Conservation (phyloP, 2,888 invertebrate species). For the Congeria kusceri region DNA sequence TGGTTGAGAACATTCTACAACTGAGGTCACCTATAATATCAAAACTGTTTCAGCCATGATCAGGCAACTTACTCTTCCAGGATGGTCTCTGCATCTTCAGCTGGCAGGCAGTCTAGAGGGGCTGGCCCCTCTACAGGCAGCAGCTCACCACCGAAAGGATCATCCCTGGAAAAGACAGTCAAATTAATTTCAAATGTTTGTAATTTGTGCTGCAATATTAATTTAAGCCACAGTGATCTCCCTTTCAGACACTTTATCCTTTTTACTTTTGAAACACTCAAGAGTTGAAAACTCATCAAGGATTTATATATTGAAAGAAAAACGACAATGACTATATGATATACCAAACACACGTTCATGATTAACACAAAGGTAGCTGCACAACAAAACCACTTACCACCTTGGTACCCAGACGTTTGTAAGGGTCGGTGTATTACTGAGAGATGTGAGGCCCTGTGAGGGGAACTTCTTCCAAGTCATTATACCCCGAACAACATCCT, state of each 20-base stretch:
- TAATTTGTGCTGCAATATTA: too few species aligned
- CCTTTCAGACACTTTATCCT: too few species aligned
- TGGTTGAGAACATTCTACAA: too few species aligned
- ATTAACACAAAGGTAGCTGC: too few species aligned
- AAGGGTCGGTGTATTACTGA: conserved; percentile 83
- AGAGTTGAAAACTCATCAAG: too few species aligned
- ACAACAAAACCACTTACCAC: conserved; percentile 75
- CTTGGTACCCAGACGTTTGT: conserved; percentile 84
- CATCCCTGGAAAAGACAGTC: conserved; percentile 74
- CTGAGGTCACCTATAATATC: too few species aligned
- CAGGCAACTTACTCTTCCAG: conserved; percentile 70
- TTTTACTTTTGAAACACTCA: too few species aligned
- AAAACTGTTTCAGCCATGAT: too few species aligned
- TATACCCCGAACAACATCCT: conserved; percentile 83
- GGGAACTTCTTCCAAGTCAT: conserved; percentile 85
- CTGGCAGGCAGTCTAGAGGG: conserved; percentile 74
- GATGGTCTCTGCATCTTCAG: conserved; percentile 77
- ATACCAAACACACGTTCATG: too few species aligned
- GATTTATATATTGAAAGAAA: too few species aligned
- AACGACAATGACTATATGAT: too few species aligned
- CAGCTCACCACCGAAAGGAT: conserved; percentile 80
- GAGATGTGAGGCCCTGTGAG: conserved; percentile 83
- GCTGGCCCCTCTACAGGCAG: conserved; percentile 78
- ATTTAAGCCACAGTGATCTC: too few species aligned
- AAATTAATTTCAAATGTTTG: not conserved